phyloP scores from a whole-genome alignment of 1,140 invertebrate species.

The Lysiphlebus fabarum region DNA sequence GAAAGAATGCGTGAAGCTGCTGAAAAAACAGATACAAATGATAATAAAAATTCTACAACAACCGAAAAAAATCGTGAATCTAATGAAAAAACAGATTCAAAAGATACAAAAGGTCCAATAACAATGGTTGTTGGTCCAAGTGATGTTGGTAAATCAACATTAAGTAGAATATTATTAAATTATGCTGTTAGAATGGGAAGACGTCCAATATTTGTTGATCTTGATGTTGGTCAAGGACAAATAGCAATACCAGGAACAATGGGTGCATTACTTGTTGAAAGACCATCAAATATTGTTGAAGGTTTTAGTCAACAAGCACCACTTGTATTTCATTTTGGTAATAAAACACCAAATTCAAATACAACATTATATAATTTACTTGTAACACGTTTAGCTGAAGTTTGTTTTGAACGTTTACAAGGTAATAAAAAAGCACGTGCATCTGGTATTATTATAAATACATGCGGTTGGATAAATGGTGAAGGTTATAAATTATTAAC shows the following conservation, averaged over 20 bases:
- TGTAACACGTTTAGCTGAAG: constrained; percentile 79
- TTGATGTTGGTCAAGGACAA: constrained; percentile 94
- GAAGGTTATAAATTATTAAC: constrained; percentile 80
- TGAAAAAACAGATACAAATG: constrained; percentile 66
- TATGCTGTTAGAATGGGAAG: constrained; percentile 86
- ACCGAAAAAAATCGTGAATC: constrained; percentile 84
- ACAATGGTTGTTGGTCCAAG: constrained; percentile 90
- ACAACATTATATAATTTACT: constrained; percentile 82
- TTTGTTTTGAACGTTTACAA: constrained; percentile 80
- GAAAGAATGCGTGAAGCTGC: constrained; percentile 84
- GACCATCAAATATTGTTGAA: constrained; percentile 88
- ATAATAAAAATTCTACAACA: constrained; percentile 57
- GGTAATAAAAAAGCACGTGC: constrained; percentile 81
- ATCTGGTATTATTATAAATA: constrained; percentile 97
- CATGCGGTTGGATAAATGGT: constrained; percentile 94
- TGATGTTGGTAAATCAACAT: constrained; percentile 95
- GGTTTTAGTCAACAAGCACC: constrained; percentile 90
- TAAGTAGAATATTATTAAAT: constrained; percentile 88
- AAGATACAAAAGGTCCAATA: constrained; percentile 62
- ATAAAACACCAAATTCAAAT: constrained; percentile 76
- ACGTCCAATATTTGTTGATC: constrained; percentile 87
- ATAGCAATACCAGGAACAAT: constrained; percentile 92
- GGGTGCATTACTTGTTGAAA: constrained; percentile 84
- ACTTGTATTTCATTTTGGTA: constrained; percentile 91
- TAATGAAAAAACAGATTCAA: constrained; percentile 65